Evolutionary conservation across 2,888 invertebrate species (phyloP).

Genomic region (Ennomos fuscantarius): DNA sequence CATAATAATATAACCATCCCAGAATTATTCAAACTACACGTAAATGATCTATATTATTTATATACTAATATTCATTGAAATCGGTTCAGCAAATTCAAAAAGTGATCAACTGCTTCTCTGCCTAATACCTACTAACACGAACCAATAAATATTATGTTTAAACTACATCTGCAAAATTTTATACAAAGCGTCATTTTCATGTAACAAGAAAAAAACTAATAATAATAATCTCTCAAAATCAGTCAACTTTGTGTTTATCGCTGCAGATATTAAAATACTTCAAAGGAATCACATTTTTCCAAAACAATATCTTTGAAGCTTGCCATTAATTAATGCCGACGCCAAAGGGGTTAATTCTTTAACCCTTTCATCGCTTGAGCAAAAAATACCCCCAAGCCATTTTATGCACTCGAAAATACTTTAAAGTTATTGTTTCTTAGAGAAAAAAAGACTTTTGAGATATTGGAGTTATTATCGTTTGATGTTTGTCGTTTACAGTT

Average conservation of each 20-base stretch:
- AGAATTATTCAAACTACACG: no score
- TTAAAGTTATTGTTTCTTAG: constrained; percentile 81
- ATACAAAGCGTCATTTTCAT: no score
- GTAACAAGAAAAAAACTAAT: constrained; percentile 18
- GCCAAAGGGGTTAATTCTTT: constrained; percentile 70
- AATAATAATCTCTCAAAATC: constrained; percentile 25
- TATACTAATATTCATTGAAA: no score
- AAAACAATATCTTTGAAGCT: constrained; percentile 64
- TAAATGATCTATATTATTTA: no score
- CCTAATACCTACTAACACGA: no score
- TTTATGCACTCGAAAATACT: constrained; percentile 73
- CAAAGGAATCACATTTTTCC: constrained; percentile 62
- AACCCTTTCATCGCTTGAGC: constrained; percentile 66
- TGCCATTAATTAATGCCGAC: constrained; percentile 76
- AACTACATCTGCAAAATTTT: no score
- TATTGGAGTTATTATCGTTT: constrained; percentile 78
- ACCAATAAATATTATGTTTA: no score
- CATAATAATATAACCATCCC: no score
- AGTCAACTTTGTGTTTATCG: constrained; percentile 38
- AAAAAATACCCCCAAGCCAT: constrained; percentile 68
- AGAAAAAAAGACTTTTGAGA: constrained; percentile 71
- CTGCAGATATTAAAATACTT: constrained; percentile 58
- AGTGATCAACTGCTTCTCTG: no score
- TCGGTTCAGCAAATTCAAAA: no score
- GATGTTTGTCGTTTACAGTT: constrained; percentile 61